phyloP scores from a whole-genome alignment of 2,113 vertebrate species.

The Salvelinus sp. region DNA sequence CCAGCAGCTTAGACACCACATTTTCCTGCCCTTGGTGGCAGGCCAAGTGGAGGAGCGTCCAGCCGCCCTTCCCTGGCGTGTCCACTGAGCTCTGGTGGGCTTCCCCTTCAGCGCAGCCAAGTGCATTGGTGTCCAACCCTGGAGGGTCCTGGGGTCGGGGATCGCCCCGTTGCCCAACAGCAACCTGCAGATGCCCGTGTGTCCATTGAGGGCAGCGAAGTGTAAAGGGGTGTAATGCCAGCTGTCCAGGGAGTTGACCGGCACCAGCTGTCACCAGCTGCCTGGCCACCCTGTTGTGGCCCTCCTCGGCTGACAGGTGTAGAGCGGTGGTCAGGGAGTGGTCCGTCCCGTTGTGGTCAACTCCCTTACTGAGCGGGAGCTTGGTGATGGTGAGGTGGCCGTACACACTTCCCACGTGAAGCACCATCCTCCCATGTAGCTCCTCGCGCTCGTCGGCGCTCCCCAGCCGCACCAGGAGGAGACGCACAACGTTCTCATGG shows the following conservation, averaged over 20 bases:
- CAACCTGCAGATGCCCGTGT: slow-evolving; percentile 81
- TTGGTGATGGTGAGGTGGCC: slow-evolving; percentile 79
- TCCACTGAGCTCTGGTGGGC: slow-evolving; percentile 64
- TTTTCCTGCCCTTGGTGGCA: slow-evolving; percentile 69
- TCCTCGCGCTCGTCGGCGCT: slow-evolving; percentile 60
- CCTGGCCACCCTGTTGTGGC: slow-evolving; percentile 81
- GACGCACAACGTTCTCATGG: slow-evolving; percentile 78
- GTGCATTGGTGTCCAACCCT: slow-evolving; percentile 83
- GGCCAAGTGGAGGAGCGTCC: slow-evolving; percentile 83
- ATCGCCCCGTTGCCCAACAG: slow-evolving; percentile 71
- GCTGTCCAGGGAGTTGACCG: slow-evolving; percentile 62
- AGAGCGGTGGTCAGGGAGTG: slow-evolving; percentile 71
- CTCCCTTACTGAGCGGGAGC: slow-evolving; percentile 77
- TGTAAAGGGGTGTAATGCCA: slow-evolving; percentile 78
- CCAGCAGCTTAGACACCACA: slow-evolving; percentile 71
- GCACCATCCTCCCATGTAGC: slow-evolving; percentile 69
- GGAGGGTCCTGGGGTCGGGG: slow-evolving; percentile 69
- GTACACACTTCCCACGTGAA: slow-evolving; percentile 79
- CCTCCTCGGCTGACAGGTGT: slow-evolving; percentile 78
- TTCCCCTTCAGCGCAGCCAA: slow-evolving; percentile 76
- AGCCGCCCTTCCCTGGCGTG: slow-evolving; percentile 66
- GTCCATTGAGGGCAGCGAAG: slow-evolving; percentile 73
- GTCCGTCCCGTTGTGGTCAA: slow-evolving; percentile 73
- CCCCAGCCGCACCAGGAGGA: slow-evolving; percentile 78
- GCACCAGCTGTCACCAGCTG: slow-evolving; percentile 73